Percentiles rank a stretch among this genome's conserved stretches.
Conservation (phyloP, 2,797 vertebrate genomes). For the Arctocebus calabarensis region DNA sequence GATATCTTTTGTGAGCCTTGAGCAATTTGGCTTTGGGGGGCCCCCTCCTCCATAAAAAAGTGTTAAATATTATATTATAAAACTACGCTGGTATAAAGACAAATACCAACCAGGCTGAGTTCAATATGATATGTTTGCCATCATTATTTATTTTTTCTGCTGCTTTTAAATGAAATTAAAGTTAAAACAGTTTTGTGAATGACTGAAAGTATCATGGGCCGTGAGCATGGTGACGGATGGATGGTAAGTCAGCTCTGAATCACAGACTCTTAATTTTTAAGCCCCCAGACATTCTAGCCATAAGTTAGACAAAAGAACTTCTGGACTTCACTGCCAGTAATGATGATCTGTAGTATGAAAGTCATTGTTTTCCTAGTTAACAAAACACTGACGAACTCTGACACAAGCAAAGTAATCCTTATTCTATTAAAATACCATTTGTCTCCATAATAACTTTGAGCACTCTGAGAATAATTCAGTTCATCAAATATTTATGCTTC, state of each 20-base stretch:
- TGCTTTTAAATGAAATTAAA: constrained; percentile 23
- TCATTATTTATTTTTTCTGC: background rate
- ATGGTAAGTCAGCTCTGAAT: background rate
- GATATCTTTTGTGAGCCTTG: background rate
- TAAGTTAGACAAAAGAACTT: background rate
- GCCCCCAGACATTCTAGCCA: background rate
- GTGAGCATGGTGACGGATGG: background rate
- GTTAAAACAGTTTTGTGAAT: background rate
- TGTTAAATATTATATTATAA: background rate
- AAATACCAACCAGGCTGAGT: background rate
- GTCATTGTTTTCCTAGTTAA: constrained; percentile 43
- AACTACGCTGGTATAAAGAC: background rate
- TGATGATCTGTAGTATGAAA: background rate
- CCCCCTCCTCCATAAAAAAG: background rate
- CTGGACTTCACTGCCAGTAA: background rate
- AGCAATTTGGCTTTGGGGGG: background rate
- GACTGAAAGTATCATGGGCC: background rate
- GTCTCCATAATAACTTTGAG: background rate
- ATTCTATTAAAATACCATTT: constrained; percentile 51
- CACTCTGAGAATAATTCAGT: background rate
- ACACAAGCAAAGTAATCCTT: background rate
- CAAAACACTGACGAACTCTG: constrained; percentile 53
- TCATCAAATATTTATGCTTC: constrained; percentile 50
- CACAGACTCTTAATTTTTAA: background rate
- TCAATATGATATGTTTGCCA: background rate